These are phyloP conservation scores for Bovichtus diacanthus DNA, from an alignment of 2,797 vertebrate species.

Conservation along the genomic window DNA sequence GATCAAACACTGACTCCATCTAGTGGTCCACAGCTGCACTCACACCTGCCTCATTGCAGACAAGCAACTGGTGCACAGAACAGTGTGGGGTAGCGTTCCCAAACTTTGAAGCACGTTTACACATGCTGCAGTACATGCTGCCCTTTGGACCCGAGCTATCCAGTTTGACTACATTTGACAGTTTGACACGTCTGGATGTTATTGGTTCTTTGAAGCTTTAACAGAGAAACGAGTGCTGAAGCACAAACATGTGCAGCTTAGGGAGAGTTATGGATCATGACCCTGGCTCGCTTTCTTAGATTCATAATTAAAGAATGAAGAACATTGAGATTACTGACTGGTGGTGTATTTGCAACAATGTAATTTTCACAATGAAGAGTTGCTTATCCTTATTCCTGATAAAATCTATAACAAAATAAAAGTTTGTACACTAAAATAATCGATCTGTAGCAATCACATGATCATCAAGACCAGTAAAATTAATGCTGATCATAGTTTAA, in stretches of 20 bases:
- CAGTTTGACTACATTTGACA: neutral
- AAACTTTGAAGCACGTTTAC: neutral
- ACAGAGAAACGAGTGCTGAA: neutral
- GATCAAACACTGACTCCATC: slow-evolving; percentile 3
- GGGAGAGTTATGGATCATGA: neutral
- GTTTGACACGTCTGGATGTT: neutral
- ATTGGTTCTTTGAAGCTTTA: neutral
- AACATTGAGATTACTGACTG: too few species aligned
- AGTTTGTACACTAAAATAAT: too few species aligned
- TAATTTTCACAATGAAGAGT: neutral
- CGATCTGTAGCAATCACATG: neutral
- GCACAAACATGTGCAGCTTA: neutral
- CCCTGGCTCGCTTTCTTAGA: too few species aligned
- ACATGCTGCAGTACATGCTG: neutral
- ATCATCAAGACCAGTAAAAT: neutral
- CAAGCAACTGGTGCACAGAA: neutral
- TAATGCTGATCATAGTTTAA: neutral
- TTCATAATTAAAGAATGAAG: too few species aligned
- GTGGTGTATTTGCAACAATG: too few species aligned
- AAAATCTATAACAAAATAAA: neutral
- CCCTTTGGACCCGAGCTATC: neutral
- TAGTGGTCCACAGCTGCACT: slow-evolving; percentile 21
- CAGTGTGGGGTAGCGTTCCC: neutral
- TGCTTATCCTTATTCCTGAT: neutral
- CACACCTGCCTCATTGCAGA: neutral